phyloP scores from a whole-genome alignment of 2,888 invertebrate genomes.

The Luffia ferchaultella region DNA sequence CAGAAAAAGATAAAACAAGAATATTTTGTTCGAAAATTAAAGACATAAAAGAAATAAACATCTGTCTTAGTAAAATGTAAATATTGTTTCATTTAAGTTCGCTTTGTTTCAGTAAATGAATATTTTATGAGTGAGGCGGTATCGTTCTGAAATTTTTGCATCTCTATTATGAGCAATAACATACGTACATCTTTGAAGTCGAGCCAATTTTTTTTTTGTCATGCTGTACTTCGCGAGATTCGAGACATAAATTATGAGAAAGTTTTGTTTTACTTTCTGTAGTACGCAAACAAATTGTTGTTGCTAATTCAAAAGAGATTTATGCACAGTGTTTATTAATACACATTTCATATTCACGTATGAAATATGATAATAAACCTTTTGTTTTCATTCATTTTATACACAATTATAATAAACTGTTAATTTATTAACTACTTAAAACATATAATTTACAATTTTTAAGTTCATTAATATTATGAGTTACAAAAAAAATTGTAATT shows the following conservation, averaged over 20 bases:
- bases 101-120: not conserved
- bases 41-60: not conserved
- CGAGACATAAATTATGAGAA: not conserved
- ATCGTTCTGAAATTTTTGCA: not conserved
- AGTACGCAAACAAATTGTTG: not conserved
- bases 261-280: not conserved
- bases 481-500: too few species aligned
- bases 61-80: not conserved
- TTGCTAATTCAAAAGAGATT: not conserved
- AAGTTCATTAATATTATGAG: too few species aligned
- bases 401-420: too few species aligned
- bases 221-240: not conserved
- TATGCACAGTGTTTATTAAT: not conserved
- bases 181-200: not conserved
- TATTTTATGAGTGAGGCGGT: not conserved
- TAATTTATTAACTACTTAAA: too few species aligned
- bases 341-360: too few species aligned
- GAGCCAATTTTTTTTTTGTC: not conserved
- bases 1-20: not conserved
- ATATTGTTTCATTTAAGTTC: not conserved
- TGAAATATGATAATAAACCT: too few species aligned
- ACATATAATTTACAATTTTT: too few species aligned
- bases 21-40: not conserved
- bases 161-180: not conserved
- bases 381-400: too few species aligned